Evolutionary conservation across 2,888 invertebrate species (phyloP), one percentile per base, ranked within the genome.

Genomic region (Diachrysia chrysitis): DNA sequence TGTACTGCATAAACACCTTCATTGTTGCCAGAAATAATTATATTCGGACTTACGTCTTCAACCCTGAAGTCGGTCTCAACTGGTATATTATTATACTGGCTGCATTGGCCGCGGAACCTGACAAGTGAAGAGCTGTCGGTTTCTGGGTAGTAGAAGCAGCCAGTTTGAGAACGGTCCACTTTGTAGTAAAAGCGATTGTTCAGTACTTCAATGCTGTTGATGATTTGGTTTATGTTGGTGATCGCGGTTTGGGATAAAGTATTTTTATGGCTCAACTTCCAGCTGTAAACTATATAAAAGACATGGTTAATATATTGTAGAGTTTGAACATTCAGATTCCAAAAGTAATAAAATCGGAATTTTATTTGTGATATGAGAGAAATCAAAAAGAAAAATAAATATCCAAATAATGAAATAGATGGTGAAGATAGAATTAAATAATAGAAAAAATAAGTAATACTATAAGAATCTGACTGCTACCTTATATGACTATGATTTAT

Each of bases 181-280:
- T 0, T n/a, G 21, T 85, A 75, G 68, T 81, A 90, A 63, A 83
- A 90, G 2, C 79, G 81, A 16, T 86, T 73, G 63, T 88, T 78
- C 0, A 88, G 69, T 0, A 87, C 86, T 25, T 76, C 66, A 4
- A 81, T 70, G 2, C 25, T 71, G 58, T 69, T 71, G 55, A 83
- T 72, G 7, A 81, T 37, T 25, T 59, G 14, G 51, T 86, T 73
- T 12, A 87, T 86, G 5, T 59, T 72, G 12, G 54, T 62, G n/a
- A 35, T 60, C 0, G 87, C 85, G 0, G 19, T 62, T 42, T 63
- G 21, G 2, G 69, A 73, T 14, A 87, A 65, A 2, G 69, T 74
- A 46, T 75, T 80, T 16, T 67, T 62, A 2, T 81, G 81, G 61
- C 83, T 87, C 60, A 96, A 90, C 84, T 85, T 92, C 89, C 94